Conservation (phyloP, 2,888 invertebrate genomes). For the Acronicta psi region DNA sequence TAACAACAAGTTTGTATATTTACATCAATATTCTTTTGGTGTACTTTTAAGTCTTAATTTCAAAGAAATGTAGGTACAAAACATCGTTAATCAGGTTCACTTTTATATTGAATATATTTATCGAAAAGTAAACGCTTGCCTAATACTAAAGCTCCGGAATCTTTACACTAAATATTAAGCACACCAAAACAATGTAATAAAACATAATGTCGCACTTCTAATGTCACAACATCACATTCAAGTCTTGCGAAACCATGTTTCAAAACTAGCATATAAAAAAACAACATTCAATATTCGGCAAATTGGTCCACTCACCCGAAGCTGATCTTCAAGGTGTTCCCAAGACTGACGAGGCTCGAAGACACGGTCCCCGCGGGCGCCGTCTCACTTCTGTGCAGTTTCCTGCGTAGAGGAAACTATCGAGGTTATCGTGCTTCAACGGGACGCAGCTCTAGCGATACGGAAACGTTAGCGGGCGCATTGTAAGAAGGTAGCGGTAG, state of each 20-base stretch:
- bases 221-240: constrained; percentile 5
- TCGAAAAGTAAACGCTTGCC: too few species aligned
- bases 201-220: neutral
- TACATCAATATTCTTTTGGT: constrained; percentile 41
- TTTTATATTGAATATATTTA: too few species aligned
- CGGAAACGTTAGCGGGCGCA: constrained; percentile 68
- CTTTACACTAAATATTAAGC: neutral
- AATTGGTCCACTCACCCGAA: constrained; percentile 91
- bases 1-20: constrained; percentile 25
- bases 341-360: constrained; percentile 93
- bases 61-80: neutral
- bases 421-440: constrained; percentile 82
- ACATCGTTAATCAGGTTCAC: too few species aligned
- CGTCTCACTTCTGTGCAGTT: constrained; percentile 93
- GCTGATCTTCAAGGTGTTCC: constrained; percentile 94
- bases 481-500: constrained; percentile 47
- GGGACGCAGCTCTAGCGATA: constrained; percentile 69
- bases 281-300: neutral
- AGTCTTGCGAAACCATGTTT: constrained; percentile 5
- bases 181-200: neutral
- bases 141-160: too few species aligned
- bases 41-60: constrained; percentile 6
- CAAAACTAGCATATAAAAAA: constrained; percentile 1
- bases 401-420: constrained; percentile 86
- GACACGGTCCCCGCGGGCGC: constrained; percentile 93